phyloP scores from a whole-genome alignment of 1,140 invertebrate genomes.

The Camponotus vicinus region DNA sequence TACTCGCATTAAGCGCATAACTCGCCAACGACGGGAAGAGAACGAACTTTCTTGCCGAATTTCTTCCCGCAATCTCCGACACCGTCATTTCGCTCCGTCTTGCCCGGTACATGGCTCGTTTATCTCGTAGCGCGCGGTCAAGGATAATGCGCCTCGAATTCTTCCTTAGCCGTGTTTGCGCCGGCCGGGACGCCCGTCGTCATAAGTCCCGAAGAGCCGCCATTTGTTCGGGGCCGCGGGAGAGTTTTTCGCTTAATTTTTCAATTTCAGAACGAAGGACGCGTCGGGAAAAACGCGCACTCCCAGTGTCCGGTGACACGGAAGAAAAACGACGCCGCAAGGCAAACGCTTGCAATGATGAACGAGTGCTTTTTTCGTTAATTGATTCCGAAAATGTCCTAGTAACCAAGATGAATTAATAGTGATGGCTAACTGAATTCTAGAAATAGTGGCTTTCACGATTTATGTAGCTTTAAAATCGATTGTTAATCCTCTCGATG shows the following conservation, averaged over 20 bases:
- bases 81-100: constrained; percentile 45
- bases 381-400: constrained; percentile 34
- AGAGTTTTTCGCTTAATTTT: constrained; percentile 61
- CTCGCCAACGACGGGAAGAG: constrained; percentile 15
- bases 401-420: not conserved
- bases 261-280: constrained; percentile 53
- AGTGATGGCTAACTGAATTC: not conserved
- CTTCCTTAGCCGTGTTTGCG: constrained; percentile 6
- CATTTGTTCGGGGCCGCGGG: constrained; percentile 46
- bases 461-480: not conserved
- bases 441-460: not conserved
- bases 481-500: constrained; percentile 10
- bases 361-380: constrained; percentile 34
- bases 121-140: constrained; percentile 59
- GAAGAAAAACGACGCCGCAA: constrained; percentile 38
- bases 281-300: constrained; percentile 32
- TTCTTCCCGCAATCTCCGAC: constrained; percentile 55
- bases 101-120: constrained; percentile 50
- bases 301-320: constrained; percentile 1
- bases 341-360: constrained; percentile 25
- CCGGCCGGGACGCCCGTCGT: constrained; percentile 15
- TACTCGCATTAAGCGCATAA: constrained; percentile 47
- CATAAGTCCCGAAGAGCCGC: constrained; percentile 53
- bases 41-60: constrained; percentile 54
- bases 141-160: constrained; percentile 59